A percentile compares a stretch with the other conserved stretches of the same genome.
These are phyloP conservation scores for Ennomos fuscantarius DNA, from an alignment of 2,888 invertebrate species.

Conservation along the genomic window DNA sequence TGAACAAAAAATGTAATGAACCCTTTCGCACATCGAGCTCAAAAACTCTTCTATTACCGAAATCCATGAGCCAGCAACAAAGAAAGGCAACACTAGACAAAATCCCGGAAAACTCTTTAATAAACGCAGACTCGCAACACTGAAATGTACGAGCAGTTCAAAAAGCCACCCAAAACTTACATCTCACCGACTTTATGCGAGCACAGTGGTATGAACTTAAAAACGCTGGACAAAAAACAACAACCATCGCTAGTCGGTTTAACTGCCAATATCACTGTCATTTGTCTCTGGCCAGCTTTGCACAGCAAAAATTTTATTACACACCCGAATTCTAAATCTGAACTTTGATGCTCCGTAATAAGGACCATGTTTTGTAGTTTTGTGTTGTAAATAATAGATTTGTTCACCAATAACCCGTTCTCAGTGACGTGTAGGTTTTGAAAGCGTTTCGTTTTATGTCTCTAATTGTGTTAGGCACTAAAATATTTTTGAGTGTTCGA, in stretches of 20 bases:
- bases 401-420: slow-evolving; percentile 60
- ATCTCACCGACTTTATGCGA: slow-evolving; percentile 40
- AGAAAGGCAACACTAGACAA: slow-evolving; percentile 4
- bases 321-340: slow-evolving; percentile 33
- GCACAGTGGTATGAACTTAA: slow-evolving; percentile 53
- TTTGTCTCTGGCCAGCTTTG: slow-evolving; percentile 66
- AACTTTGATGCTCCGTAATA: slow-evolving; percentile 40
- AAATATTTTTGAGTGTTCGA: slow-evolving; percentile 64
- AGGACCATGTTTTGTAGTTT: slow-evolving; percentile 24
- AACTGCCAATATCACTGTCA: slow-evolving; percentile 73
- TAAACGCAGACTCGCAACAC: slow-evolving; percentile 19
- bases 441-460: slow-evolving; percentile 60
- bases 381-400: slow-evolving; percentile 35
- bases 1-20: no score
- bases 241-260: slow-evolving; percentile 54
- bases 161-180: slow-evolving; percentile 34
- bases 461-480: slow-evolving; percentile 65
- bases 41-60: slow-evolving; percentile 13
- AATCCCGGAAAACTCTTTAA: slow-evolving; percentile 8
- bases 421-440: slow-evolving; percentile 63
- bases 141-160: slow-evolving; percentile 25
- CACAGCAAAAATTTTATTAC: slow-evolving; percentile 47
- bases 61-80: slow-evolving; percentile 11
- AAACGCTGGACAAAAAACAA: slow-evolving; percentile 56
- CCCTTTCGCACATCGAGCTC: slow-evolving; percentile 24